These are phyloP conservation scores for Carassius carassius DNA, from an alignment of 2,113 vertebrate genomes.

Conservation along the genomic window DNA sequence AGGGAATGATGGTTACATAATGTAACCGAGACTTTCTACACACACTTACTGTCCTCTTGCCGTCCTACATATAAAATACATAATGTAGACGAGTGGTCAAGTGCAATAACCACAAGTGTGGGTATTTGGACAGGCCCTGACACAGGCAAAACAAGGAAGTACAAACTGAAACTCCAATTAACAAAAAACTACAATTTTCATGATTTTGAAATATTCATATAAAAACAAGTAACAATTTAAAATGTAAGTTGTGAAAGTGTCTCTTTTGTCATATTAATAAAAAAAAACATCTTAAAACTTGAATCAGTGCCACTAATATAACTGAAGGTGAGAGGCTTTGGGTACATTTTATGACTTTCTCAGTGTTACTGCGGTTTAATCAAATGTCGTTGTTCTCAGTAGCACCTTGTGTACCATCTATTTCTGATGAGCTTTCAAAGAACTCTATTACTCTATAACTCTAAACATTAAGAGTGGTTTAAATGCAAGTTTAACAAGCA, in stretches of 20 bases:
- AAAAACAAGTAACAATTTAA: background rate
- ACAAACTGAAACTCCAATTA: background rate
- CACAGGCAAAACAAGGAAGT: too few relatives aligned
- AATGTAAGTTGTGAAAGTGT: background rate
- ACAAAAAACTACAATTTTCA: background rate
- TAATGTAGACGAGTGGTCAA: too few relatives aligned
- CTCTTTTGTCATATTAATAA: background rate
- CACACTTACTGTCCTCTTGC: too few relatives aligned
- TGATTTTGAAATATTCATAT: background rate
- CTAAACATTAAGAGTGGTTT: background rate
- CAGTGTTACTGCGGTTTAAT: constrained; percentile 14
- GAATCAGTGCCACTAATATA: background rate
- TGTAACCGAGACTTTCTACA: too few relatives aligned
- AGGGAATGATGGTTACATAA: too few relatives aligned
- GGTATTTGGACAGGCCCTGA: too few relatives aligned
- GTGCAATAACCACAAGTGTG: too few relatives aligned
- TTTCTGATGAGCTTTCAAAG: constrained; percentile 31
- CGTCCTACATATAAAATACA: too few relatives aligned
- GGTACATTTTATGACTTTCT: background rate
- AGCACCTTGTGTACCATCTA: background rate
- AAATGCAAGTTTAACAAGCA: constrained; percentile 4
- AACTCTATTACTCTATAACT: too few relatives aligned
- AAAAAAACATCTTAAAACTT: background rate
- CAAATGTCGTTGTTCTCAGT: constrained; percentile 12
- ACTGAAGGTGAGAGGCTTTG: background rate